Evolutionary conservation across 2,113 vertebrate genomes (phyloP).

Genomic region (Numida meleagris): DNA sequence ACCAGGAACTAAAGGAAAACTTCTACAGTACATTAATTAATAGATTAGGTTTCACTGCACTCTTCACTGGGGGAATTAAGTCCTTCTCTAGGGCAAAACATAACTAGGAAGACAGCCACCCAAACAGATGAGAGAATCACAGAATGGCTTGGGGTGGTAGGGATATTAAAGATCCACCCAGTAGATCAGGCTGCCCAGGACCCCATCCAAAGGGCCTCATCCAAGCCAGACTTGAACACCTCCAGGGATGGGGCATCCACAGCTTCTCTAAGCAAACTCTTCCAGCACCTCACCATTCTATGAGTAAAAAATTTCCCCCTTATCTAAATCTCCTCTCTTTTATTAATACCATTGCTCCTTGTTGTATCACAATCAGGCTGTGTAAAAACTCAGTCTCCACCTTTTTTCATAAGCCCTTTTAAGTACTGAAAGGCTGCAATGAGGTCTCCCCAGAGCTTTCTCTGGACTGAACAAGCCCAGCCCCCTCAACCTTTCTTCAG

Average conservation of each 20-base stretch:
- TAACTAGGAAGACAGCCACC: not conserved
- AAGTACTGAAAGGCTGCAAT: too few species aligned
- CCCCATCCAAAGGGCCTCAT: not conserved
- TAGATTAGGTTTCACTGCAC: not conserved
- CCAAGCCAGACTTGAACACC: not conserved
- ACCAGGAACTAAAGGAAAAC: not conserved
- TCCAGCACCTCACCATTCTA: not conserved
- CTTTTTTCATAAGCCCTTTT: too few species aligned
- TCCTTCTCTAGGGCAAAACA: not conserved
- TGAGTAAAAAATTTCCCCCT: too few species aligned
- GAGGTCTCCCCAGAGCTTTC: too few species aligned
- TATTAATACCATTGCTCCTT: too few species aligned
- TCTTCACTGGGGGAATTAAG: not conserved
- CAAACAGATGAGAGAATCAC: not conserved
- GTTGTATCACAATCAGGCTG: too few species aligned
- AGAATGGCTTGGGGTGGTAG: not conserved
- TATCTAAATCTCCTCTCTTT: too few species aligned
- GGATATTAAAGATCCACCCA: not conserved
- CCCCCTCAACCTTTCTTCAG: not conserved
- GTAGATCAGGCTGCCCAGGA: not conserved
- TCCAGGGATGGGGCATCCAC: not conserved
- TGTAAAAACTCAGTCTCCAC: too few species aligned
- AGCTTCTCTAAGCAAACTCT: not conserved
- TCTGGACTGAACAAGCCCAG: not conserved
- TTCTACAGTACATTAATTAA: not conserved